phyloP scores from a whole-genome alignment of 2,888 invertebrate genomes.

The Hololepta plana region DNA sequence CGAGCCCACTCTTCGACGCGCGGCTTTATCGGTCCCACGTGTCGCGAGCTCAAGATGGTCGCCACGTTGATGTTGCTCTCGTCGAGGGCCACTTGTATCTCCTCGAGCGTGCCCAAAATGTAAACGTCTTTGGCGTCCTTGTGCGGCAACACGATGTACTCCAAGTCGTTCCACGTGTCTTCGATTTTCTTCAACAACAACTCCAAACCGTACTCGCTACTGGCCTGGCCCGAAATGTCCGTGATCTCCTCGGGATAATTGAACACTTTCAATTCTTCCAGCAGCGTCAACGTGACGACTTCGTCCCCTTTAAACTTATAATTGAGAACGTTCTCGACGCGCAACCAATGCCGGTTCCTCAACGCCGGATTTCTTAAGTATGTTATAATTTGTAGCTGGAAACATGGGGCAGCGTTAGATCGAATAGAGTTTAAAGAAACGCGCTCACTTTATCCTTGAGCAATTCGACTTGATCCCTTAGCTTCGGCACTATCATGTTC shows the following conservation, averaged over 20 bases:
- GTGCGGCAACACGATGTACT: constrained; percentile 58
- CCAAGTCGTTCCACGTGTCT: constrained; percentile 63
- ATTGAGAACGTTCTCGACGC: constrained; percentile 52
- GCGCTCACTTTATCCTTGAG: constrained; percentile 61
- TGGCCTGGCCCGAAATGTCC: constrained; percentile 76
- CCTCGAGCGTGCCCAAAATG: constrained; percentile 70
- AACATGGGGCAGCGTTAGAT: constrained; percentile 8
- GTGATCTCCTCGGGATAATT: constrained; percentile 53
- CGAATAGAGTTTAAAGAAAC: constrained; percentile 3
- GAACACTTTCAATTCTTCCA: constrained; percentile 60
- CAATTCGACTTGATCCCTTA: constrained; percentile 59
- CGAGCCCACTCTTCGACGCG: constrained; percentile 70
- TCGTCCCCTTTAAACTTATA: constrained; percentile 58
- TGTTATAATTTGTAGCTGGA: constrained; percentile 54
- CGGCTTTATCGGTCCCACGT: constrained; percentile 67
- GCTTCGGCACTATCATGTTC: constrained; percentile 59
- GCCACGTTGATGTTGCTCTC: constrained; percentile 74
- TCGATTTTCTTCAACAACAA: constrained; percentile 66
- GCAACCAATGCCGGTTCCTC: constrained; percentile 66
- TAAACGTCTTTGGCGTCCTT: constrained; percentile 71
- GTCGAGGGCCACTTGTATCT: constrained; percentile 63
- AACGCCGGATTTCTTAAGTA: constrained; percentile 66
- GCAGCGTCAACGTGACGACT: constrained; percentile 41
- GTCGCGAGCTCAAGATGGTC: constrained; percentile 72
- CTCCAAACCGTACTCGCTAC: constrained; percentile 73